These are phyloP conservation scores for Hemibagrus wyckioides DNA, from an alignment of 2,113 vertebrate species.

Conservation along the genomic window DNA sequence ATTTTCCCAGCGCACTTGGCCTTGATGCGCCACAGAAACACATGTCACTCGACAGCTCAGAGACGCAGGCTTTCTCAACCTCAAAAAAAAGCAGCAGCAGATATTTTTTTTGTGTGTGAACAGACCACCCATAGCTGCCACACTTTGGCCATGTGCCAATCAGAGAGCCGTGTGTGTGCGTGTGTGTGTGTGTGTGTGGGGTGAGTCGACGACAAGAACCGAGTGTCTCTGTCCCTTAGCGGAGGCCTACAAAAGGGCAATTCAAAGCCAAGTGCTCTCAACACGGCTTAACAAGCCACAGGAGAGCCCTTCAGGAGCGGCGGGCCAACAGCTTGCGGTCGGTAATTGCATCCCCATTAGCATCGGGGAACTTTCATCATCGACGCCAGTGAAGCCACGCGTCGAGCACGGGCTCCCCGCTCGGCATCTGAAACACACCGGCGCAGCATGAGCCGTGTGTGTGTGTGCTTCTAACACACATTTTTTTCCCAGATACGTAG, in stretches of 20 bases:
- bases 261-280: conserved; percentile 59
- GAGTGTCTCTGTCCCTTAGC: conserved; percentile 47
- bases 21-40: conserved; percentile 42
- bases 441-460: conserved; percentile 26
- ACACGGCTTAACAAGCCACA: conserved; percentile 57
- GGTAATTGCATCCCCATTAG: conserved; percentile 60
- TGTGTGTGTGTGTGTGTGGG: conserved; percentile 3
- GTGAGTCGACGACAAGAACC: background rate
- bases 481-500: background rate
- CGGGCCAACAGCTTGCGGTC: conserved; percentile 55
- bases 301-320: conserved; percentile 56
- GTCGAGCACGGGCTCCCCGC: conserved; percentile 30
- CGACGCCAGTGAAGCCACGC: conserved; percentile 40
- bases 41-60: conserved; percentile 23
- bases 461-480: conserved; percentile 30
- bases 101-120: conserved; percentile 2
- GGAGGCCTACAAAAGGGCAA: conserved; percentile 56
- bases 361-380: conserved; percentile 57
- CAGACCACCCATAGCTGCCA: conserved; percentile 12
- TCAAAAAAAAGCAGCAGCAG: conserved; percentile 30
- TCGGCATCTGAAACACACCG: conserved; percentile 36
- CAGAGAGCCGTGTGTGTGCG: background rate
- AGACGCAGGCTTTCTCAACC: conserved; percentile 1
- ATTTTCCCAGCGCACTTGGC: conserved; percentile 10
- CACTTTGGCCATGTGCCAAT: conserved; percentile 46